Evolutionary conservation across 2,888 invertebrate genomes (phyloP), one percentile per base, ranked within the genome.

Genomic region (Polyploca ridens): DNA sequence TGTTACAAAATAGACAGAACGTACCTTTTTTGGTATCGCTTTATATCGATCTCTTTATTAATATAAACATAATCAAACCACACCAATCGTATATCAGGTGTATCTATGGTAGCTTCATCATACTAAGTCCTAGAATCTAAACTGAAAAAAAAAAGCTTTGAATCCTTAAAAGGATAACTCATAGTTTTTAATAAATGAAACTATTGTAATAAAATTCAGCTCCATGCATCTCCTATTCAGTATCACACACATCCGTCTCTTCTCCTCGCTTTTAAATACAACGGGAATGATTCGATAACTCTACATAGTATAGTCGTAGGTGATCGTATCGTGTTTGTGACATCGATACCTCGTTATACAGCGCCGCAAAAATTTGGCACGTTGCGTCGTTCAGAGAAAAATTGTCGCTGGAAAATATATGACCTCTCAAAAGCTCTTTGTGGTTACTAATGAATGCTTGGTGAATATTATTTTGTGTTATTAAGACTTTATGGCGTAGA

Each of bases 211-310:
- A 8, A 8, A 38, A 54, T 10, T 3, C 72, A 4, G 70, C 84
- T 88, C 86, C 35, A 84, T 6, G 2, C 33, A 68, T 57, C 69
- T 59, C 5, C 7, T 78, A 70, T 76, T 76, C 77, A 73, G 67
- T 78, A 75, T 76, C 79, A 79, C 80, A 83, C 82, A 86, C 83
- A 88, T 88, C 81, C 84, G 83, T 90, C 85, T 85, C 84, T 84
- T 83, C 81, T 83, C 82, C 76, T 80, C 79, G 87, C 86, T 89
- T 90, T 90, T 89, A 91, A 90, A 90, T 88, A 90, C 87, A 85
- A 82, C 81, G 82, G 84, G 87, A 82, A 83, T 77, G 84, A 87
- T 86, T 85, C 82, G 41, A 41, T 41, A 41, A 13, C 41, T 41
- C 13, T 13, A 83, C 88, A 87, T 86, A 79, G 82, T 77, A 70